Evolutionary conservation across 2,113 vertebrate genomes (phyloP).

Genomic region (Mormoops blainvillei): DNA sequence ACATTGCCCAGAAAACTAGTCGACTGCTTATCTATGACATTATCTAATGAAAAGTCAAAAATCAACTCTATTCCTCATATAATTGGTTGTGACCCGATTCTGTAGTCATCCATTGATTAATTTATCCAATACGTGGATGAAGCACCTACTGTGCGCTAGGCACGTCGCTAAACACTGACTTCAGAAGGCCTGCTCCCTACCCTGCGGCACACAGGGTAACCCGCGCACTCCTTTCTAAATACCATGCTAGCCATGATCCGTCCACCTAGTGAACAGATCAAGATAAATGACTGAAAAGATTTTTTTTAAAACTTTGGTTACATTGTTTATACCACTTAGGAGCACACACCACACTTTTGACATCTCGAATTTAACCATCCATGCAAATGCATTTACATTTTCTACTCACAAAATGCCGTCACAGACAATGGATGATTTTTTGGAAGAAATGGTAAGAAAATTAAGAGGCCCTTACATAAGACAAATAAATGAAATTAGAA

Average conservation of each 20-base stretch:
- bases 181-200: background rate
- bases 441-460: background rate
- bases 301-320: background rate
- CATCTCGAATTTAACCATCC: background rate
- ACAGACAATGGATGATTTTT: background rate
- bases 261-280: background rate
- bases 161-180: background rate
- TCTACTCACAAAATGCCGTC: background rate
- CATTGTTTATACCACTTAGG: background rate
- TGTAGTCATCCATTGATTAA: background rate
- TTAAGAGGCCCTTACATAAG: background rate
- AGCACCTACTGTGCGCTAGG: background rate
- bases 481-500: constrained; percentile 1
- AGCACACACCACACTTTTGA: background rate
- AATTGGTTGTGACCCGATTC: background rate
- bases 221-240: background rate
- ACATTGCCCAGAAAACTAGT: background rate
- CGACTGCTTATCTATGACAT: background rate
- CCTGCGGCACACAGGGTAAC: background rate
- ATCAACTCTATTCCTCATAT: background rate
- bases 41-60: background rate
- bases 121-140: background rate
- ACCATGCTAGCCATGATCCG: background rate
- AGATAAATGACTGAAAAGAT: background rate
- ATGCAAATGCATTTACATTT: background rate